phyloP scores from a whole-genome alignment of 1,140 invertebrate genomes.

The Phortica variegata region DNA sequence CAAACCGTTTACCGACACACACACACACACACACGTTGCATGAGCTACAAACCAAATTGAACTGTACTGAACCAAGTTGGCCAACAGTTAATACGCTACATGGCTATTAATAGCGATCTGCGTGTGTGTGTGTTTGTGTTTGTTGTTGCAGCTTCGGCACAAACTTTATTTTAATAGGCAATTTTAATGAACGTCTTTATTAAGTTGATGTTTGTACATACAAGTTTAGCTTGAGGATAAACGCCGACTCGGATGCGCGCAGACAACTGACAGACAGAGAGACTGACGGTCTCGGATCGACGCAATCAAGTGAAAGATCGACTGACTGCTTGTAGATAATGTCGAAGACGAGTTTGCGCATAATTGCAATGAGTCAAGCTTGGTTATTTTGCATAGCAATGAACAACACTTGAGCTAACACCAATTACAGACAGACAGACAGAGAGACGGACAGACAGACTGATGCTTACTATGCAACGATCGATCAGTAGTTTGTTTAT shows the following conservation, averaged over 20 bases:
- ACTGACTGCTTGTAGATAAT: not conserved
- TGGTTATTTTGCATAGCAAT: conserved; percentile 2
- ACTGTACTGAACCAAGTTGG: conserved; percentile 4
- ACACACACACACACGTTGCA: no score
- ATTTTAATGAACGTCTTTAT: conserved; percentile 15
- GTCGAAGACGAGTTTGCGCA: not conserved
- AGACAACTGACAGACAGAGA: no score
- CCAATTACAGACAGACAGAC: conserved; percentile 5
- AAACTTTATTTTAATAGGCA: conserved; percentile 5
- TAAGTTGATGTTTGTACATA: conserved; percentile 9
- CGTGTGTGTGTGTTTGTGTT: not conserved
- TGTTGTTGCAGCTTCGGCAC: no score
- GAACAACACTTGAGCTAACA: not conserved
- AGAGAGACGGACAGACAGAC: conserved; percentile 1
- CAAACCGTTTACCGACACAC: no score
- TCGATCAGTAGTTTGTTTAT: conserved; percentile 24
- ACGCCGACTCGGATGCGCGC: no score
- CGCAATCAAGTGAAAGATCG: no score
- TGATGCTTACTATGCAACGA: conserved; percentile 11
- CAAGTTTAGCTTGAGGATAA: no score
- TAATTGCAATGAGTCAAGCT: conserved; percentile 2
- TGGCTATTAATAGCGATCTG: not conserved
- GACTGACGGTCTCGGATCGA: no score
- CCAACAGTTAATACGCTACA: conserved; percentile 7
- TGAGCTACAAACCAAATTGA: no score